A percentile compares a stretch with the other conserved stretches of the same genome.
Evolutionary conservation across 2,113 vertebrate species (phyloP).

Genomic region (Rynchops niger): DNA sequence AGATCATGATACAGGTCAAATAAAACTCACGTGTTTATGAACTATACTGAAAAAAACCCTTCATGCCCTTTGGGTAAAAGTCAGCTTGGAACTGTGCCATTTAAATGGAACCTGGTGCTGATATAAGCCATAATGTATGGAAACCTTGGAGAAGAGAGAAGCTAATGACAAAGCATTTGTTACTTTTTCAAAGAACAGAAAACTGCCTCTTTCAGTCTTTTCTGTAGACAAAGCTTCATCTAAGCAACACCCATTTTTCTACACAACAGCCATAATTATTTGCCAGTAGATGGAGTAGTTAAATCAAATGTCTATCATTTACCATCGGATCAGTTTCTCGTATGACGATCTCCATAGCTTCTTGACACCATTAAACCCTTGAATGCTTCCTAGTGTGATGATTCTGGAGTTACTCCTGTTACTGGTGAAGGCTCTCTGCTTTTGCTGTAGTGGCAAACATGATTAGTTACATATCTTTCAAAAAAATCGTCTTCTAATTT

Average conservation of each 20-base stretch:
- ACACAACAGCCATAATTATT: background rate
- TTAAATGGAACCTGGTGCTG: background rate
- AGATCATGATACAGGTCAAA: background rate
- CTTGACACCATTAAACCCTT: slow-evolving; percentile 11
- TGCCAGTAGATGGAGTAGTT: slow-evolving; percentile 72
- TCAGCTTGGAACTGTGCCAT: background rate
- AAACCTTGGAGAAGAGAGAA: background rate
- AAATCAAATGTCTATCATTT: slow-evolving; percentile 63
- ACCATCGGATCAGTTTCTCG: background rate
- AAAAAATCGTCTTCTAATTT: background rate
- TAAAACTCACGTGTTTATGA: background rate
- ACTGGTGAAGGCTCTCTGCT: background rate
- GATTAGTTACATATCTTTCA: background rate
- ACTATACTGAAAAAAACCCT: background rate
- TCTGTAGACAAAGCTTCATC: background rate
- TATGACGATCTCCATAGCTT: background rate
- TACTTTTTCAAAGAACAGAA: background rate
- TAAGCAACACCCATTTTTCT: background rate
- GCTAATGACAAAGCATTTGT: background rate
- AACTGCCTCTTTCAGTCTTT: background rate
- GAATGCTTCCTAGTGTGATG: background rate
- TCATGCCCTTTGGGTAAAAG: background rate
- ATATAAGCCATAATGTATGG: background rate
- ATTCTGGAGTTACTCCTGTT: background rate
- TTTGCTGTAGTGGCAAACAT: background rate